These are phyloP conservation scores for Cnemophilus loriae DNA, from an alignment of 2,113 vertebrate species.

Conservation along the genomic window DNA sequence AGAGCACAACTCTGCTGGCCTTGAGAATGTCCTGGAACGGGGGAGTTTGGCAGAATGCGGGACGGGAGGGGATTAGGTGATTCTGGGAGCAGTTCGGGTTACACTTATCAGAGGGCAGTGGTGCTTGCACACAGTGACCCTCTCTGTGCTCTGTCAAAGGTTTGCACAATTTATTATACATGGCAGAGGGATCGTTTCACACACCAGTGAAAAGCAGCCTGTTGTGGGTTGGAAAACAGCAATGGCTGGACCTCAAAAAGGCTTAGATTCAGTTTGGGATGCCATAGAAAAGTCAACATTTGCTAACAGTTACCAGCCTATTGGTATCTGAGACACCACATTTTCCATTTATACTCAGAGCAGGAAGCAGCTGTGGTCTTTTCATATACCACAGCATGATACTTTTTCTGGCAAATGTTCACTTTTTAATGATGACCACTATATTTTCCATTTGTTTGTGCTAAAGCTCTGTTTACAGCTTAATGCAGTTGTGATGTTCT, in stretches of 20 bases:
- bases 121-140: neutral
- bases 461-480: conserved; percentile 3
- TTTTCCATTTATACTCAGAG: conserved; percentile 48
- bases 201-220: neutral
- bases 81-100: neutral
- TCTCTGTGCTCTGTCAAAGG: neutral
- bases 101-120: neutral
- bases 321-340: neutral
- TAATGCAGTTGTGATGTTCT: neutral
- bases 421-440: conserved; percentile 15
- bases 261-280: neutral
- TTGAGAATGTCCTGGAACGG: rapidly evolving
- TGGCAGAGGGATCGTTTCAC: neutral
- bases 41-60: rapidly evolving
- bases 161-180: neutral
- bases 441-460: conserved; percentile 4
- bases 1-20: neutral
- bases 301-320: conserved; percentile 21
- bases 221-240: conserved; percentile 35
- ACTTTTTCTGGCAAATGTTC: conserved; percentile 7
- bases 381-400: neutral
- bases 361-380: conserved; percentile 46
- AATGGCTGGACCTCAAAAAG: conserved; percentile 1
- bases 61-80: neutral
- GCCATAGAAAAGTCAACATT: conserved; percentile 32